Percentiles rank a stretch among this genome's conserved stretches.
These are phyloP conservation scores for Gymnoscopelus microlampas DNA, from an alignment of 2,797 vertebrate species.

Conservation along the genomic window DNA sequence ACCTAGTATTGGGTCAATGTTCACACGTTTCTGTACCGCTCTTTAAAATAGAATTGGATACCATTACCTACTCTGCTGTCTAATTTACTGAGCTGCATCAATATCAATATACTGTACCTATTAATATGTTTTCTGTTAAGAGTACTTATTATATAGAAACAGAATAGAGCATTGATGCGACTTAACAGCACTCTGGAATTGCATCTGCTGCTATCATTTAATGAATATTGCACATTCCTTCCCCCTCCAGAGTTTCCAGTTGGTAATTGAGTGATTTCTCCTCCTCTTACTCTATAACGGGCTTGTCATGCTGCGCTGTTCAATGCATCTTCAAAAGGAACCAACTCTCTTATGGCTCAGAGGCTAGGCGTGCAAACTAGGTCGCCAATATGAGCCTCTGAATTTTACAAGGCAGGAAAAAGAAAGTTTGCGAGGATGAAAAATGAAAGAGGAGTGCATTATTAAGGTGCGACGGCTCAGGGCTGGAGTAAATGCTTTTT, in stretches of 20 bases:
- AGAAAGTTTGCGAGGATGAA: conserved; percentile 53
- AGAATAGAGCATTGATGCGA: conserved; percentile 3
- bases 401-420: conserved; percentile 68
- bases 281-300: conserved; percentile 68
- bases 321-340: conserved; percentile 80
- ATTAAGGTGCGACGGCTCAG: conserved; percentile 54
- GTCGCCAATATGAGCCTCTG: conserved; percentile 71
- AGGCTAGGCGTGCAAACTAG: conserved; percentile 80
- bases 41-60: background rate
- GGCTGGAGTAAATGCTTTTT: conserved; percentile 23
- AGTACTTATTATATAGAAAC: background rate
- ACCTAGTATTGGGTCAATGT: background rate
- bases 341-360: conserved; percentile 75
- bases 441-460: conserved; percentile 55
- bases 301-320: conserved; percentile 78
- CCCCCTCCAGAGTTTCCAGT: conserved; percentile 53
- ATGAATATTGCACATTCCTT: conserved; percentile 53
- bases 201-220: conserved; percentile 31
- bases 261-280: conserved; percentile 66
- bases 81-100: background rate
- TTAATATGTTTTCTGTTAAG: background rate
- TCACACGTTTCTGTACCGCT: background rate
- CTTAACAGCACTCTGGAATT: conserved; percentile 25
- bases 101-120: background rate
- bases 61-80: background rate